These are phyloP conservation scores for Hylaeus volcanicus DNA, from an alignment of 1,140 invertebrate genomes.

Conservation along the genomic window DNA sequence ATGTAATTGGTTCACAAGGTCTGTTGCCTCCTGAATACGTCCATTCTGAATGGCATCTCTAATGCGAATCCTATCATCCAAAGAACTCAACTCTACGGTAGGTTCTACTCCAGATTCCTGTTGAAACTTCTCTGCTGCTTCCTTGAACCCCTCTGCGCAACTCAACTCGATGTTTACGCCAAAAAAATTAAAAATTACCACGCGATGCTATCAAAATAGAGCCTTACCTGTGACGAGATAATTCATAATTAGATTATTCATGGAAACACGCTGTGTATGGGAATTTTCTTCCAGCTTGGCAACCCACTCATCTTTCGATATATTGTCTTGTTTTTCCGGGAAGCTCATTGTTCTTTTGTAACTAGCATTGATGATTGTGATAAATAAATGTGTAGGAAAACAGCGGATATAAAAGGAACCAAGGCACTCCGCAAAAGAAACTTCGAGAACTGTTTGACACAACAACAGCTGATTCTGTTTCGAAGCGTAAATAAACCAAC, in stretches of 20 bases:
- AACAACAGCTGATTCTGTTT: slow-evolving; percentile 42
- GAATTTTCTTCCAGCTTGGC: slow-evolving; percentile 84
- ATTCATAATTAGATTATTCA: slow-evolving; percentile 99
- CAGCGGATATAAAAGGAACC: neutral
- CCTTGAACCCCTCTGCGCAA: slow-evolving; percentile 95
- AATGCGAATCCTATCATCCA: slow-evolving; percentile 97
- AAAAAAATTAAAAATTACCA: slow-evolving; percentile 35
- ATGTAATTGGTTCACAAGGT: slow-evolving; percentile 95
- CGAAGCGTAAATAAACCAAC: slow-evolving; percentile 4
- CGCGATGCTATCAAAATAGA: slow-evolving; percentile 40
- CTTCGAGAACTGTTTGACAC: slow-evolving; percentile 13
- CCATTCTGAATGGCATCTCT: slow-evolving; percentile 96
- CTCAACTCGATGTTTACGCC: slow-evolving; percentile 29
- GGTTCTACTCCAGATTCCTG: slow-evolving; percentile 95
- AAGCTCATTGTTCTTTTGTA: slow-evolving; percentile 71
- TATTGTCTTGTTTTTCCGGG: slow-evolving; percentile 74
- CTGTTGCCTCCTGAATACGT: slow-evolving; percentile 94
- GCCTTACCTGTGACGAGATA: slow-evolving; percentile 95
- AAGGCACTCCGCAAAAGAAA: neutral
- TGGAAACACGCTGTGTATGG: slow-evolving; percentile 93
- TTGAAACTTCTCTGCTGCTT: slow-evolving; percentile 98
- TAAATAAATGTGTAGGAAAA: neutral
- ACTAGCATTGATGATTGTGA: slow-evolving; percentile 23
- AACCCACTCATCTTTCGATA: slow-evolving; percentile 78
- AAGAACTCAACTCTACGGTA: slow-evolving; percentile 91